Conservation (phyloP, 2,113 vertebrate genomes). For the Lucifuga dentata region DNA sequence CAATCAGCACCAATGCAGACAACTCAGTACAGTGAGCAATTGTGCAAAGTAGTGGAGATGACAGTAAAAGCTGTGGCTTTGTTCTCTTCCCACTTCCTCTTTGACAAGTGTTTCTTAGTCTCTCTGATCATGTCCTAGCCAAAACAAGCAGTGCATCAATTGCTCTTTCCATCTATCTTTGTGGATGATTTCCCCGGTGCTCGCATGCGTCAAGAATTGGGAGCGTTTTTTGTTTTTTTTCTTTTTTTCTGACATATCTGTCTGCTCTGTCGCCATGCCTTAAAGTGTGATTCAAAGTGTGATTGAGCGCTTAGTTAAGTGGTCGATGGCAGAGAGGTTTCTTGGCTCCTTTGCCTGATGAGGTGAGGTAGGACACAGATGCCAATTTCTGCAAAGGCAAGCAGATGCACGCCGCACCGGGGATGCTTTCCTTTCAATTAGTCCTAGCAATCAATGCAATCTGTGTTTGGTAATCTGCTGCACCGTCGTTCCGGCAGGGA, state of each 20-base stretch:
- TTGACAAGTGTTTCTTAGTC: constrained; percentile 63
- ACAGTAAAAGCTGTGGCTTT: constrained; percentile 3
- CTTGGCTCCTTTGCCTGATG: constrained; percentile 65
- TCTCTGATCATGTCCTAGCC: constrained; percentile 66
- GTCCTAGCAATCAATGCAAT: constrained; percentile 76
- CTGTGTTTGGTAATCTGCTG: constrained; percentile 72
- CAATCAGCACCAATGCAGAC: constrained; percentile 28
- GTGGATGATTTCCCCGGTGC: constrained; percentile 76
- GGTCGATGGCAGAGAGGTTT: constrained; percentile 55
- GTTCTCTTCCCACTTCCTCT: constrained; percentile 35
- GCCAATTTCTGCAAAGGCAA: constrained; percentile 70
- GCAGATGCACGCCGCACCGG: constrained; percentile 66
- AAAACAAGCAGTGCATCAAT: constrained; percentile 72
- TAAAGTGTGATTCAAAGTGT: constrained; percentile 66
- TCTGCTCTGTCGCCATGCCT: constrained; percentile 49
- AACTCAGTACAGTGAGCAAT: constrained; percentile 30
- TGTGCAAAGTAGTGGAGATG: constrained; percentile 31
- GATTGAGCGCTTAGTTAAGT: constrained; percentile 69
- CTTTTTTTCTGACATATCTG: constrained; percentile 22
- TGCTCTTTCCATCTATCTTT: constrained; percentile 71
- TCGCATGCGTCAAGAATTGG: constrained; percentile 35
- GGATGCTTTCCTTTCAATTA: constrained; percentile 80
- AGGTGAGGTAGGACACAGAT: constrained; percentile 63
- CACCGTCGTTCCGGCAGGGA: constrained; percentile 40
- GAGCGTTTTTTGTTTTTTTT: constrained; percentile 5